Base-by-base conservation (phyloP, 2,888 invertebrate genomes). In the Nemapogon koenigi region DNA sequence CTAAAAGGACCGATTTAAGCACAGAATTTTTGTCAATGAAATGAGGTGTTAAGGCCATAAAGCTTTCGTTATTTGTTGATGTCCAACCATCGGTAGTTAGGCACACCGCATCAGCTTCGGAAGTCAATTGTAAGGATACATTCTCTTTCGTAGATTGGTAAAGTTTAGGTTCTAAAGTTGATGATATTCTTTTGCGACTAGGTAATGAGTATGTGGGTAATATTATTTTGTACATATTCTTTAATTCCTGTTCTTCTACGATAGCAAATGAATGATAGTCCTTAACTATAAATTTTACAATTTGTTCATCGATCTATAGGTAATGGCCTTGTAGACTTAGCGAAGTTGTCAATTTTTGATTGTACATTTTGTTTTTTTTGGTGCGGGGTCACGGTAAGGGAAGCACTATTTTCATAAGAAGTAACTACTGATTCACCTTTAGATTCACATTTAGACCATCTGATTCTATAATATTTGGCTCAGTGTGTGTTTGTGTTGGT, bases 21-120 rank as follows among this genome's bases (percentile, higher is more conserved):
- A 39, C 31, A 1, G 37, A 17, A 1, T 32, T 16, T 2, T 38
- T 16, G 16, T 38, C 13, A 7, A 55, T 45, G 42, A 47, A 56
- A 45, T 57, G 52, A 3, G 43, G 49, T 15, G 53, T 55, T 7
- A 56, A 44, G 7, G 47, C 49, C 17, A 53, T 45, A 44, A 43
- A 56, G 36, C 47, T 49, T 30, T 27, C 26, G 11, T 36, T 27
- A 27, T 13, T 28, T 16, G 16, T 27, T 16, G 25, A 38, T 8
- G 19, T 31, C 30, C 31, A 38, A 13, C 37, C 37, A 17, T 22
- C 31, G 15, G 22, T 30, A 30, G 37, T 31, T 4, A 30, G 38
- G 31, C 30, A 30, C 31, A 31, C 19, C 16, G 30, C 30, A 29
- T 37, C 29, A 11, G 30, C 38, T 15, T 36, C 36, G 30, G 22